These are phyloP conservation scores for Halcyon badia DNA, from an alignment of 2,797 vertebrate genomes.

Conservation along the genomic window DNA sequence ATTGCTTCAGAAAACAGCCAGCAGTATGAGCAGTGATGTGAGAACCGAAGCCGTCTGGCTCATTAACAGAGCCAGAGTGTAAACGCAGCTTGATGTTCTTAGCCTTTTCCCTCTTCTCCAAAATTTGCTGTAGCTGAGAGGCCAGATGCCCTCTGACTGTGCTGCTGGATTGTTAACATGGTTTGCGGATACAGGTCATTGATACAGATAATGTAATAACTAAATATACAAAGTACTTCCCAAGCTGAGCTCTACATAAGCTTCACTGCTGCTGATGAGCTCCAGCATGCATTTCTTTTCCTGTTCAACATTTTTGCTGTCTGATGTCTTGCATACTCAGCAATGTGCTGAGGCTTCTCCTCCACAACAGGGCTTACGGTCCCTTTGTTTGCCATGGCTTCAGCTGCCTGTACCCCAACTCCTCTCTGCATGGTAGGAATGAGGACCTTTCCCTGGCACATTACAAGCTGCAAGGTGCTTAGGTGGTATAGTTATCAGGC, in stretches of 20 bases:
- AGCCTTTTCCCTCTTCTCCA: neutral
- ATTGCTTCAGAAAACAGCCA: conserved; percentile 41
- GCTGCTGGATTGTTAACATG: neutral
- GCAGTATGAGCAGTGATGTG: conserved; percentile 66
- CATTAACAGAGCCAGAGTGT: conserved; percentile 9
- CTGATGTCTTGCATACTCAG: neutral
- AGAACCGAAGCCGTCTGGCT: conserved; percentile 32
- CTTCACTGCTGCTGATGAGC: neutral
- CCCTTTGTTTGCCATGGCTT: neutral
- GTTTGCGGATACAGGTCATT: neutral
- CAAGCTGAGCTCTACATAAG: neutral
- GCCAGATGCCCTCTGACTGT: neutral
- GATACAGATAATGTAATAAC: neutral
- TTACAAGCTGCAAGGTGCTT: neutral
- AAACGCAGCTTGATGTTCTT: conserved; percentile 15
- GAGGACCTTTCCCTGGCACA: neutral
- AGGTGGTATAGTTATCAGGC: neutral
- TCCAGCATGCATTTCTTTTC: neutral
- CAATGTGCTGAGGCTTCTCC: neutral
- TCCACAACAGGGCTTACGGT: neutral
- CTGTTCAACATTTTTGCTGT: neutral
- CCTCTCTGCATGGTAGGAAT: neutral
- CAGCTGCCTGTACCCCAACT: neutral
- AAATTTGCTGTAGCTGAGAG: neutral
- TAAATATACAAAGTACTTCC: neutral